Evolutionary conservation across 2,113 vertebrate species (phyloP), one percentile per base, ranked within the genome.

Genomic region (Hypomesus transpacificus): DNA sequence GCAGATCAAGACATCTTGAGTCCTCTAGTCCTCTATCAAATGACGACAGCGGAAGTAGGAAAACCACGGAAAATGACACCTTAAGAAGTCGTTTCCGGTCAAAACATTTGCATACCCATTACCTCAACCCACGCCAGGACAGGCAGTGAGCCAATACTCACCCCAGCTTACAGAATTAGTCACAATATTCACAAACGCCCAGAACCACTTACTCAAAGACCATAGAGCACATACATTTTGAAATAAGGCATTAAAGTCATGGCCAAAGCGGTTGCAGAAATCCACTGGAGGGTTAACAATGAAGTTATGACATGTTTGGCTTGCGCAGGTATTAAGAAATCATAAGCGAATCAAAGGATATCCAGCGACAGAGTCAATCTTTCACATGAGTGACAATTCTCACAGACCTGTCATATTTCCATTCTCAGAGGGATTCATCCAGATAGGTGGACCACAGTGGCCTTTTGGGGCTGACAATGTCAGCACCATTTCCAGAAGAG

Each of bases 401-500:
- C 75, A 85, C 78, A 84, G 60, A 87, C 77, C 79, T 88, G 82
- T 76, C 85, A 87, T 80, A 84, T 86, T 88, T 84, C 74, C 79
- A 89, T 90, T 88, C 85, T 88, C 80, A 74, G 69, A 81, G 81
- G 78, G 80, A 82, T 75, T 67, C 72, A 77, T 89, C 87, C 86
- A 85, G 87, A 90, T 77, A 73, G 60, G 72, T 28, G 69, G 80
- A 76, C 77, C 78, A 78, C 71, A 71, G 70, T 62, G 69, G 76
- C 80, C 77, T 69, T 78, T 68, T 80, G 75, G 74, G 68, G 13
- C 76, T 86, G 66, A 77, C 77, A 87, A 87, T 80, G 84, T 79
- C 78, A 78, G 80, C 66, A 83, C 72, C 74, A 80, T 79, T 91
- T 90, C 90, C 86, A 91, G 89, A 92, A 90, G 82, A 86, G 82